Percentiles rank a stretch among this genome's conserved stretches.
phyloP scores from a whole-genome alignment of 2,888 invertebrate genomes.

The Mechanitis messenoides region DNA sequence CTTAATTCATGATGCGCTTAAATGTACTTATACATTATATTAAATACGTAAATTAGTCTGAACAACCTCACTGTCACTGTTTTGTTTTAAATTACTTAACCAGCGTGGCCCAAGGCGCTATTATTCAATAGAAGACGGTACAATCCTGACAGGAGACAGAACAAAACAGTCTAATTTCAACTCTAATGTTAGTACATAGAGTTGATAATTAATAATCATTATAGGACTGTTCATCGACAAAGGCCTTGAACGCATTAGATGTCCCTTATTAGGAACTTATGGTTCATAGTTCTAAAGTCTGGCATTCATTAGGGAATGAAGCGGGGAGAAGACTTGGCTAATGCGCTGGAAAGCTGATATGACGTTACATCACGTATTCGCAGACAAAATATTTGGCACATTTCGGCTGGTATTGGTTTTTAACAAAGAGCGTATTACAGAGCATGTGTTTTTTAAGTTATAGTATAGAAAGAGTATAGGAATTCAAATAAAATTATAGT shows the following conservation, averaged over 20 bases:
- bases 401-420: too few relatives aligned
- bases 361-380: too few relatives aligned
- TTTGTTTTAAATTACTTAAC: conserved; percentile 26
- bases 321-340: too few relatives aligned
- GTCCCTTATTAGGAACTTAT: conserved; percentile 2
- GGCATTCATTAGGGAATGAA: too few relatives aligned
- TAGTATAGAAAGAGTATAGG: too few relatives aligned
- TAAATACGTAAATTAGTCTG: not conserved
- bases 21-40: not conserved
- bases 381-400: too few relatives aligned
- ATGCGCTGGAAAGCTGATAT: too few relatives aligned
- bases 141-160: conserved; percentile 2
- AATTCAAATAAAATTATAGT: too few relatives aligned
- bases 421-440: too few relatives aligned
- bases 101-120: conserved; percentile 30
- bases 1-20: not conserved
- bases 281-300: not conserved
- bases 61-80: conserved; percentile 10
- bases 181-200: conserved; percentile 7
- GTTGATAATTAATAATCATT: conserved; percentile 12
- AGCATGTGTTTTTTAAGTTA: too few relatives aligned
- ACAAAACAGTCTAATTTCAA: conserved; percentile 12
- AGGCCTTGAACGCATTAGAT: conserved; percentile 19
- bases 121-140: conserved; percentile 29
- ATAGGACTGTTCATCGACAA: not conserved